Percentiles rank a stretch among this genome's conserved stretches.
phyloP scores from a whole-genome alignment of 2,888 invertebrate genomes.

The Chydorus sphaericus region DNA sequence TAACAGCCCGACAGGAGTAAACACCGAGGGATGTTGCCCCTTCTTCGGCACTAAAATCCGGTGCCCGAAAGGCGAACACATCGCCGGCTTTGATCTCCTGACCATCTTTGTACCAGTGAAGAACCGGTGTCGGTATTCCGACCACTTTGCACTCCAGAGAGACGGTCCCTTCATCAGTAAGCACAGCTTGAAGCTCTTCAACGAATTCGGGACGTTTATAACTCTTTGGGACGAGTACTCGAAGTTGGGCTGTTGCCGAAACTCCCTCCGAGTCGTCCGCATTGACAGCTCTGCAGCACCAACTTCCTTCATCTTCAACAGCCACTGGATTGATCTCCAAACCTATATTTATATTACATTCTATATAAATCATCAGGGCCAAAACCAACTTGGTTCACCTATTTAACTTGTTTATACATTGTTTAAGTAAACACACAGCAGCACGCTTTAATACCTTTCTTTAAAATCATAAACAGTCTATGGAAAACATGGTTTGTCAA shows the following conservation, averaged over 20 bases:
- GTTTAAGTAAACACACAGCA: too few species aligned
- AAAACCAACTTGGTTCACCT: too few species aligned
- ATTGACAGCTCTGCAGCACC: constrained; percentile 58
- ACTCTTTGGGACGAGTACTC: constrained; percentile 72
- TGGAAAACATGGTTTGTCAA: too few species aligned
- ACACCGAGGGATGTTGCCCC: constrained; percentile 65
- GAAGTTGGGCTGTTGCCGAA: constrained; percentile 54
- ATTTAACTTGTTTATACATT: too few species aligned
- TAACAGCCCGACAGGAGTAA: constrained; percentile 73
- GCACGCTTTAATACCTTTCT: too few species aligned
- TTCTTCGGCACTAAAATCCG: constrained; percentile 37
- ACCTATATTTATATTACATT: too few species aligned
- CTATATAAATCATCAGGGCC: too few species aligned
- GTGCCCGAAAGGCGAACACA: constrained; percentile 71
- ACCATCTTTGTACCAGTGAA: constrained; percentile 68
- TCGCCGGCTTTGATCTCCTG: constrained; percentile 79
- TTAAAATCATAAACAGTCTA: too few species aligned
- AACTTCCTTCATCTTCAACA: constrained; percentile 66
- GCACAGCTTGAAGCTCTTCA: constrained; percentile 62
- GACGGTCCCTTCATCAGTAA: constrained; percentile 77
- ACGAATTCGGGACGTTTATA: constrained; percentile 78
- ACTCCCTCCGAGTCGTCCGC: constrained; percentile 53
- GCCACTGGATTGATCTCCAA: constrained; percentile 67
- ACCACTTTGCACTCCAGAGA: constrained; percentile 74
- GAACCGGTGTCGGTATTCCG: constrained; percentile 68